Evolutionary conservation across 2,797 vertebrate species (phyloP), one percentile per base, ranked within the genome.

Genomic region (Tauraco hartlaubi): DNA sequence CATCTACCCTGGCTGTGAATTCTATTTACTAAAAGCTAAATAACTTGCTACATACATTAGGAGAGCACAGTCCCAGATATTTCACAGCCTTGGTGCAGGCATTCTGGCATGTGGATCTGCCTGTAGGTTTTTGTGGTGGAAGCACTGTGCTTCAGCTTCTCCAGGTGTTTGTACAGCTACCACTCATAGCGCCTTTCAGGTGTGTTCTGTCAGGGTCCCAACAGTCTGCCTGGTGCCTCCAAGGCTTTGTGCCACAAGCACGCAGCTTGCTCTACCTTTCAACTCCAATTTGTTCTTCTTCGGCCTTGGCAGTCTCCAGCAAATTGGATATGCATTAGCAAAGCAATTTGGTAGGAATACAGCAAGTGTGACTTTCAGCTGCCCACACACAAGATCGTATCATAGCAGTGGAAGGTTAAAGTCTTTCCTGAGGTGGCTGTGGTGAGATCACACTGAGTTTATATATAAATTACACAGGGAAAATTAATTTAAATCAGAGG

Each of bases 351-450:
- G 67, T 81, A 1, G 19, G 54, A 84, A 55, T 58, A 88, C 67
- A 90, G 71, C 46, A 37, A 90, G 54, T 49, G 48, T 86, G 85
- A 90, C 85, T 93, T 92, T 49, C 55, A 85, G 48, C 77, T 96
- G 73, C 74, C 51, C 75, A 43, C 85, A 75, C 46, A 55, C 20
- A 35, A 55, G 76, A 82, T 73, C 37, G 2, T 25, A 69, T 52
- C 51, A 11, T 13, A 74, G 81, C 69, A 67, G 44, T 37, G 67
- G 74, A 75, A 81, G 31, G 77, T 82, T 86, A 25, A 81, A 88
- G 66, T 49, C 48, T 85, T 93, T 72, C 66, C 55, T 41, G n/a
- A 90, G 43, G 67, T 93, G 62, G 56, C 48, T 90, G 46, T 77
- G 37, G 58, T 59, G 55, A 86, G 39, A 79, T 92, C 69, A 72